Percentiles rank a stretch among this genome's conserved stretches.
phyloP scores from a whole-genome alignment of 2,113 vertebrate species.

The Anhinga anhinga region DNA sequence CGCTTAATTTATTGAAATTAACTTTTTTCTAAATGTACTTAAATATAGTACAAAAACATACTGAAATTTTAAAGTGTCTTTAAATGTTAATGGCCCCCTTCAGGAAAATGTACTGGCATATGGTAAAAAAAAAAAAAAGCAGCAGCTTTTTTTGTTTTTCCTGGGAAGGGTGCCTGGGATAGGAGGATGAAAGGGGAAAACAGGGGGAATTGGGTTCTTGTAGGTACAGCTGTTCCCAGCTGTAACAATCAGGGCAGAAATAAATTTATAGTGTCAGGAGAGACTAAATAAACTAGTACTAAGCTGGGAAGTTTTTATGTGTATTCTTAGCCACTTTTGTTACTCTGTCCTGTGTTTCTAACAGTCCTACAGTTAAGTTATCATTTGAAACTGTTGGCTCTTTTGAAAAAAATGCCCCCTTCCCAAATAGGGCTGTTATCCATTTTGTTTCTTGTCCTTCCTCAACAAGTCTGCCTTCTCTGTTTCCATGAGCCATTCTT shows the following conservation, averaged over 20 bases:
- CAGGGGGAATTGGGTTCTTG: neutral
- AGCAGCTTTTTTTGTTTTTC: neutral
- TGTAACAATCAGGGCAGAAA: neutral
- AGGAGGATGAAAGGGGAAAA: neutral
- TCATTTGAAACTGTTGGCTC: neutral
- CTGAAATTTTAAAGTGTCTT: neutral
- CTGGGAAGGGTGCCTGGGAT: neutral
- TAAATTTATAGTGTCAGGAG: neutral
- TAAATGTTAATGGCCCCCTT: neutral
- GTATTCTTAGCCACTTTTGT: neutral
- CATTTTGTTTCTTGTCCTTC: neutral
- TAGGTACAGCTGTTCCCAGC: conserved; percentile 8
- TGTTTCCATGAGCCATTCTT: neutral
- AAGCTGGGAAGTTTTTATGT: neutral
- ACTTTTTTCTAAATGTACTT: neutral
- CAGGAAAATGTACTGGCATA: neutral
- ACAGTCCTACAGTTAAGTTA: neutral
- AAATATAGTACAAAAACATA: neutral
- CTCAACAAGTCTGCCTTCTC: neutral
- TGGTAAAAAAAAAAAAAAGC: neutral
- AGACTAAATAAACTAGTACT: conserved; percentile 1
- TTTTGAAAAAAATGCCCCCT: neutral
- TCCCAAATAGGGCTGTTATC: neutral
- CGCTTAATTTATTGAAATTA: neutral
- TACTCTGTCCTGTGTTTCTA: neutral